phyloP scores from a whole-genome alignment of 1,140 invertebrate genomes.

The Zophobas morio region DNA sequence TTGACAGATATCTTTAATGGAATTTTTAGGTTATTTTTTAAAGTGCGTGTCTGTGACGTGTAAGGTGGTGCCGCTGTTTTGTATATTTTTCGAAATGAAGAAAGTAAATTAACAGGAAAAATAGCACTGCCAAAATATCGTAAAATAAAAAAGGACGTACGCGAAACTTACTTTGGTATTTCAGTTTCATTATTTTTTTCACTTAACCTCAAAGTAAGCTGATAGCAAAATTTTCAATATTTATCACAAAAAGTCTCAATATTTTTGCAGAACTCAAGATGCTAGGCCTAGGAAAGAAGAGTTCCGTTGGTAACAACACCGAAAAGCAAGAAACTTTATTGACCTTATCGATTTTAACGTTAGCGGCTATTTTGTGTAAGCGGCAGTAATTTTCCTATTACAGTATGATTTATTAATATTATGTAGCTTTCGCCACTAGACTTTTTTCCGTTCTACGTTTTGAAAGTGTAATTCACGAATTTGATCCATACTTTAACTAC shows the following conservation, averaged over 20 bases:
- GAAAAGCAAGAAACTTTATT: slow-evolving; percentile 97
- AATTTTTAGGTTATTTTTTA: too few species aligned
- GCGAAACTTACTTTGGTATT: too few species aligned
- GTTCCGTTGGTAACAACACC: slow-evolving; percentile 69
- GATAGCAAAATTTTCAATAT: not conserved
- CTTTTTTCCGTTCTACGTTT: slow-evolving; percentile 97
- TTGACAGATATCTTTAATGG: too few species aligned
- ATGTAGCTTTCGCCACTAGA: slow-evolving; percentile 94
- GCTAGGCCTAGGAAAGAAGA: slow-evolving; percentile 61
- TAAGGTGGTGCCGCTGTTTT: too few species aligned
- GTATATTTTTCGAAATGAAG: too few species aligned
- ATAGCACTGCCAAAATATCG: not conserved
- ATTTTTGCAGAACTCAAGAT: slow-evolving; percentile 19
- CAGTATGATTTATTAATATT: slow-evolving; percentile 53
- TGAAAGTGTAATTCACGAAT: slow-evolving; percentile 98
- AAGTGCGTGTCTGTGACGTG: too few species aligned
- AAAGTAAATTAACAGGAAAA: too few species aligned
- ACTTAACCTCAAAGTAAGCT: slow-evolving; percentile 18
- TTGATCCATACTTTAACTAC: slow-evolving; percentile 99
- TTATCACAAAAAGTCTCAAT: not conserved
- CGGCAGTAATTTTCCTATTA: slow-evolving; percentile 61
- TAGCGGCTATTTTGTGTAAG: slow-evolving; percentile 95
- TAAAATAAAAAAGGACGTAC: too few species aligned
- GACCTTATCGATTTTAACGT: slow-evolving; percentile 91
- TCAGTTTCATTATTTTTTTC: not conserved